Percentiles rank a stretch among this genome's conserved stretches.
These are phyloP conservation scores for Sebastes itinus DNA, from an alignment of 2,797 vertebrate species.

Conservation along the genomic window DNA sequence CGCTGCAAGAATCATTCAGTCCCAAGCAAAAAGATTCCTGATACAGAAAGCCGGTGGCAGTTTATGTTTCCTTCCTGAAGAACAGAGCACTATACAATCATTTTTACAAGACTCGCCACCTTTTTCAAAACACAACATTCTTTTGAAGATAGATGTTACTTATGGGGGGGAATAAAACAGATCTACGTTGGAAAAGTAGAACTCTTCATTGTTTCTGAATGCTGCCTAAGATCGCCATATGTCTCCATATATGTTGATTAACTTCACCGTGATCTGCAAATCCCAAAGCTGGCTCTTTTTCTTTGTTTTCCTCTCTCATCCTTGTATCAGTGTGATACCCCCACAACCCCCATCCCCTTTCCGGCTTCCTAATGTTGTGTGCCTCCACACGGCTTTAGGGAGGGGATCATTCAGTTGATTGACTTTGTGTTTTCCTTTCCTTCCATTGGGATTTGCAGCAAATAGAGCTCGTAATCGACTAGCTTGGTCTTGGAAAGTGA, in stretches of 20 bases:
- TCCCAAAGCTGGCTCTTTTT: not conserved
- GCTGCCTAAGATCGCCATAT: not conserved
- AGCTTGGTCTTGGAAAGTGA: conserved; percentile 24
- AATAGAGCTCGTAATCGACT: conserved; percentile 57
- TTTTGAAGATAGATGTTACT: not conserved
- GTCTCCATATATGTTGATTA: not conserved
- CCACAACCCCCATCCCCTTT: no score
- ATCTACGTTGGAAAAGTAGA: not conserved
- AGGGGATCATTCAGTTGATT: conserved; percentile 39
- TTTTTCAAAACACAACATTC: not conserved
- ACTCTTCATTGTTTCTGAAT: not conserved
- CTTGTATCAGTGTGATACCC: not conserved
- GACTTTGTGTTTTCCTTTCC: conserved; percentile 34
- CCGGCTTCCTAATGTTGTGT: conserved; percentile 1
- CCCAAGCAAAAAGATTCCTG: not conserved
- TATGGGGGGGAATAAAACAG: not conserved
- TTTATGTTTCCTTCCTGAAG: not conserved
- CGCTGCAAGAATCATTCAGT: not conserved
- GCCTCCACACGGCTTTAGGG: not conserved
- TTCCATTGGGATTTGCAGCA: conserved; percentile 42
- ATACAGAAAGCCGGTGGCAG: not conserved
- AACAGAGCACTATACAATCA: not conserved
- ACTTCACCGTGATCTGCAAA: not conserved
- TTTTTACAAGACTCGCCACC: not conserved
- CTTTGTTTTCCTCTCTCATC: not conserved